Evolutionary conservation across 2,888 invertebrate genomes (phyloP), one percentile per base, ranked within the genome.

Genomic region (Chloroclysta siterata): DNA sequence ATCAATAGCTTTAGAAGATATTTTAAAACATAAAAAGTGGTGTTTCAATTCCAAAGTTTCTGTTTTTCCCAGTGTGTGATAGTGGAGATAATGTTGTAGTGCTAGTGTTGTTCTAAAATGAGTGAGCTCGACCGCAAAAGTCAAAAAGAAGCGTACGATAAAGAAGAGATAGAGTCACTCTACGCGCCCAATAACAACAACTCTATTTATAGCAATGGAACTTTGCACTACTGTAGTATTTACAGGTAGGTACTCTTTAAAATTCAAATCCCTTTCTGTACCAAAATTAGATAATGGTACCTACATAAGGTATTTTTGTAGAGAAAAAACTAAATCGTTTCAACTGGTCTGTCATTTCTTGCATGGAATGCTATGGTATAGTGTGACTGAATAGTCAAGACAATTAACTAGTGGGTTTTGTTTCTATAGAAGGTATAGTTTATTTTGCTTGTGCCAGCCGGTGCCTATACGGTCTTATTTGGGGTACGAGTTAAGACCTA

Each of bases 221-320:
- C 94, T 50, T 84, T 90, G 77, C 93, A 94, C 84, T 94, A 94
- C 86, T 94, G 94, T 84, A 93, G 93, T 69, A 93, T 93, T 76
- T 93, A 93, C 89, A 93, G 93, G 93, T 93, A 66, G 33, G 58
- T 51, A 46, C 13, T 39, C 36, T 39, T 39, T 39, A 11, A 8
- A 11, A 39, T 33, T 8, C 6, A 33, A 7, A 39, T 11, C 8
- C 11, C 8, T 11, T 39, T 39, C 33, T 33, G 5, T 39, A 4
- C 1, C 36, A 39, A 39, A 39, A 39, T 8, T 39, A 39, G 11
- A 11, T 11, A 39, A 8, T 22, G 22, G 22, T 33, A 33, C 33
- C 33, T 33, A 5, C 33, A 3, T 33, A 33, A 33, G 7, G 33
- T 33, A 33, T 33, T 33, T 39, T 2, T 2, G 2, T 8, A 11